phyloP scores from a whole-genome alignment of 2,888 invertebrate species.

The Athalia cordata region DNA sequence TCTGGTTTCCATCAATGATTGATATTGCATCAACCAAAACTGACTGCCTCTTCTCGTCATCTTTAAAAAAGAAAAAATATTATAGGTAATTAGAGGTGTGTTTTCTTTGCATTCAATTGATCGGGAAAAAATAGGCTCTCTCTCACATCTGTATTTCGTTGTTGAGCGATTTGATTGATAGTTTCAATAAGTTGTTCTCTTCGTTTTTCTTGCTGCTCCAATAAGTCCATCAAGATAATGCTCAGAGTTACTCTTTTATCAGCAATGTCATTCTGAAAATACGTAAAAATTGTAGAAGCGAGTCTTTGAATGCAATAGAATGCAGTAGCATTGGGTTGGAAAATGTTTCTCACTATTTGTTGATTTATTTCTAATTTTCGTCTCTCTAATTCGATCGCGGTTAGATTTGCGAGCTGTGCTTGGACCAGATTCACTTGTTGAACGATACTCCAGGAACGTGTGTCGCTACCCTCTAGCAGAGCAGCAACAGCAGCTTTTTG shows the following conservation, averaged over 20 bases:
- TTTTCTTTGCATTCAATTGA: neutral
- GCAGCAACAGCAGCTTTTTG: conserved; percentile 85
- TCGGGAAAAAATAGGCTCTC: conserved; percentile 54
- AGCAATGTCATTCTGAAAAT: conserved; percentile 78
- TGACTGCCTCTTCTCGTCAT: conserved; percentile 65
- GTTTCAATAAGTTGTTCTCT: conserved; percentile 81
- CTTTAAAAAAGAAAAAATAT: conserved; percentile 47
- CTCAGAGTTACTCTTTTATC: conserved; percentile 82
- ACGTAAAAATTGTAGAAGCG: neutral
- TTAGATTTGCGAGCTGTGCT: conserved; percentile 82
- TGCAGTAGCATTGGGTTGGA: neutral
- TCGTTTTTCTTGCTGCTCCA: conserved; percentile 81
- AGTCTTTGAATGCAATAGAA: neutral
- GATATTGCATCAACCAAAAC: conserved; percentile 89
- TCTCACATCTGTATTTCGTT: conserved; percentile 65
- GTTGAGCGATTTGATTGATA: conserved; percentile 83
- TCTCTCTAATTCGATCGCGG: conserved; percentile 83
- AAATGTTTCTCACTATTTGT: conserved; percentile 77
- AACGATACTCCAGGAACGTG: conserved; percentile 84
- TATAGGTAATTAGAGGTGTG: neutral
- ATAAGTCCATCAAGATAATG: conserved; percentile 80
- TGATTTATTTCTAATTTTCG: conserved; percentile 81
- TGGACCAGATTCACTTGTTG: conserved; percentile 86
- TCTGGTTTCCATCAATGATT: conserved; percentile 85
- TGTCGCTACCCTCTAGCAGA: conserved; percentile 83